Base-by-base conservation (phyloP, 2,113 vertebrate species). In the Ameiurus melas region DNA sequence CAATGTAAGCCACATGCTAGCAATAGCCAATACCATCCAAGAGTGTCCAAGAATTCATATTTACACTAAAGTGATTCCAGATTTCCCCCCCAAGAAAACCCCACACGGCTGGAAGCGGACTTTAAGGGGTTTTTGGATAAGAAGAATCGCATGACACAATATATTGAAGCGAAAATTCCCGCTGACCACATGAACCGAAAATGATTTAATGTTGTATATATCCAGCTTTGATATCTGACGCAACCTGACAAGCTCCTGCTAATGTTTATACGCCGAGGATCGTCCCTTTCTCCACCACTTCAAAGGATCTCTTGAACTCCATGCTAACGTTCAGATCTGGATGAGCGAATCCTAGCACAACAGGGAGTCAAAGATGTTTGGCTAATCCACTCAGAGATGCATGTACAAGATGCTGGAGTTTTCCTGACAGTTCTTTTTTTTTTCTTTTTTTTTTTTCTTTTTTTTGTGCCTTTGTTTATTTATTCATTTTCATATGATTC, bases 241-340 rank as follows among this genome's bases (percentile, higher is more conserved):
- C 73, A 85, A 86, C 68, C 70, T 20, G 43, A 47, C 25, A 25
- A 57, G 71, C 82, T n/a, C 80, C 60, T 30, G 14, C 43, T 33
- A 84, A 84, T 43, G 27, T 53, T 57, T 89, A 66, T 87, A 60
- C 87, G 33, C n/a, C 83, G 1, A 51, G 39, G 66, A 66, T 86
- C 53, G 55, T 68, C 17, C 51, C 47, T 39, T 43, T 36, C 14
- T 19, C 85, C 62, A 62, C 33, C 66, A 71, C 73, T 86, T 86
- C 85, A 79, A 79, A 86, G 85, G 85, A 51, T 47, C 22, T 57
- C 17, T 43, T n/a, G n/a, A 60, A 79, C 77, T 30, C 27, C 2
- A 55, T 14, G 22, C 73, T 60, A 30, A 55, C 47, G 16, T 87
- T 57, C 60, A 70, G 53, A 57, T 25, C 14, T 70, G 47, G 86